These are phyloP conservation scores for Callospermophilus lateralis DNA, from an alignment of 2,113 vertebrate genomes.

Conservation along the genomic window DNA sequence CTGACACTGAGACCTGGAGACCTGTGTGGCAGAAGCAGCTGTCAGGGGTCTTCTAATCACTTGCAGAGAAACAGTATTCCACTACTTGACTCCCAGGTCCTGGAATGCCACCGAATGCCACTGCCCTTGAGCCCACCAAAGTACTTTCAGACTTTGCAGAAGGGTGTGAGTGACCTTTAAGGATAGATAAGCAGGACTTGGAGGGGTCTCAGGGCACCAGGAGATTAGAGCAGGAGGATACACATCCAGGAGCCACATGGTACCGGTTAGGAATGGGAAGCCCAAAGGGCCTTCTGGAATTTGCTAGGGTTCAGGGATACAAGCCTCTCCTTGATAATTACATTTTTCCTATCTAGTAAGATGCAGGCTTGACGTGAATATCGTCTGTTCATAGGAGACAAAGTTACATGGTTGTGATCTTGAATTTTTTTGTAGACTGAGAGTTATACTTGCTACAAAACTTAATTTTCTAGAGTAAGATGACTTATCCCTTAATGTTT, in stretches of 20 bases:
- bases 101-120: too few relatives aligned
- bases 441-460: neutral
- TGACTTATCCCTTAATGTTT: neutral
- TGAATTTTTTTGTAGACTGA: neutral
- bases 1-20: too few relatives aligned
- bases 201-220: neutral
- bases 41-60: too few relatives aligned
- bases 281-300: neutral
- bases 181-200: neutral
- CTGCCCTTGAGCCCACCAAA: too few relatives aligned
- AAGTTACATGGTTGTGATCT: neutral
- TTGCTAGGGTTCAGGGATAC: neutral
- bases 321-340: neutral
- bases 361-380: neutral
- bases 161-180: neutral
- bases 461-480: neutral
- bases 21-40: too few relatives aligned
- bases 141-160: neutral
- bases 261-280: neutral
- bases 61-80: too few relatives aligned
- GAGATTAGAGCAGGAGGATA: neutral
- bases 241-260: neutral
- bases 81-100: too few relatives aligned
- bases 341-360: neutral
- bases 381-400: neutral